phyloP scores from a whole-genome alignment of 2,888 invertebrate species.

The Nomada flava region DNA sequence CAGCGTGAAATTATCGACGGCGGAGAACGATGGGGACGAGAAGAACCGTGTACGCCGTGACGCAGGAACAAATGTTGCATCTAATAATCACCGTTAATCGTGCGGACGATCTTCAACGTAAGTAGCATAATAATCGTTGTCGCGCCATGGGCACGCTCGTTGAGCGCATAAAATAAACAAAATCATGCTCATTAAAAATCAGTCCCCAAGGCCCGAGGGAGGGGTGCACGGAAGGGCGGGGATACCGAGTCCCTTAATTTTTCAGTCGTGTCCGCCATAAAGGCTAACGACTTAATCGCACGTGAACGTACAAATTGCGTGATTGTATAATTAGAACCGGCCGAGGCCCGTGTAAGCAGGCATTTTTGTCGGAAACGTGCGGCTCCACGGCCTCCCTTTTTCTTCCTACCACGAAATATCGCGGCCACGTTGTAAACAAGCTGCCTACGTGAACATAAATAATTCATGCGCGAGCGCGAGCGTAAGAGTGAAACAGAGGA shows the following conservation, averaged over 20 bases:
- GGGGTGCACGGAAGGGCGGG: background rate
- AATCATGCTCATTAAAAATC: slow-evolving; percentile 21
- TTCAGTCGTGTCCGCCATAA: slow-evolving; percentile 39
- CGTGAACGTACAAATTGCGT: slow-evolving; percentile 58
- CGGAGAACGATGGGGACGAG: background rate
- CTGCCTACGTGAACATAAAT: slow-evolving; percentile 38
- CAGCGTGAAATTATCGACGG: background rate
- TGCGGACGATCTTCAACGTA: slow-evolving; percentile 22
- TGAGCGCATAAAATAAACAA: slow-evolving; percentile 36
- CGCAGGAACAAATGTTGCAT: slow-evolving; percentile 1
- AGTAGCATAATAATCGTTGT: slow-evolving; percentile 49
- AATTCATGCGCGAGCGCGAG: slow-evolving; percentile 37
- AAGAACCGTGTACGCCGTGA: too few relatives aligned
- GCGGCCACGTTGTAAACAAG: slow-evolving; percentile 48
- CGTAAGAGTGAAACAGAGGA: background rate
- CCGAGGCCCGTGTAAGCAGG: slow-evolving; percentile 25
- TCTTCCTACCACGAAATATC: slow-evolving; percentile 38
- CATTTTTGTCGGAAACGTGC: slow-evolving; percentile 37
- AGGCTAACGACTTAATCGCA: slow-evolving; percentile 62
- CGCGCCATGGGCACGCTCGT: slow-evolving; percentile 7
- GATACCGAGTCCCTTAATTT: slow-evolving; percentile 18
- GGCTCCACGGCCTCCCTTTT: slow-evolving; percentile 11
- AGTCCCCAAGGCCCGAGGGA: background rate
- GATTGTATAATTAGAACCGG: slow-evolving; percentile 56
- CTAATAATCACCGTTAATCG: slow-evolving; percentile 27